A percentile compares a stretch with the other conserved stretches of the same genome.
Evolutionary conservation across 2,888 invertebrate species (phyloP).

Genomic region (Syrphus vitripennis): DNA sequence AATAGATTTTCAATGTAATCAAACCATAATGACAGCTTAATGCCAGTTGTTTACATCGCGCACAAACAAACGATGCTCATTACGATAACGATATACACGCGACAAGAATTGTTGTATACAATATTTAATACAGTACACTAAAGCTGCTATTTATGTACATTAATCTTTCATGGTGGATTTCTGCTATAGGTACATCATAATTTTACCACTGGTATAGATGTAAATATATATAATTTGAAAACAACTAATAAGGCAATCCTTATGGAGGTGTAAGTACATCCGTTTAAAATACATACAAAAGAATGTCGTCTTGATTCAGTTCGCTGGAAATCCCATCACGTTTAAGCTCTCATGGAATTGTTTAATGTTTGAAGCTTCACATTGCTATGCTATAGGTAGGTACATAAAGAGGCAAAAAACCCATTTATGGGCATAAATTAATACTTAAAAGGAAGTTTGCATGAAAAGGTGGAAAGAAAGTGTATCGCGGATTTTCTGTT

Average conservation of each 20-base stretch:
- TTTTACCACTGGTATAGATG: neutral
- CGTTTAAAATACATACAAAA: neutral
- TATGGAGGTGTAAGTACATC: conserved; percentile 15
- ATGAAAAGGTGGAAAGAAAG: conserved; percentile 18
- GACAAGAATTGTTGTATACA: conserved; percentile 1
- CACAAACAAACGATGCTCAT: conserved; percentile 31
- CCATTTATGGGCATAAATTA: conserved; percentile 17
- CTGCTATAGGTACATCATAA: neutral
- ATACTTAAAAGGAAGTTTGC: conserved; percentile 9
- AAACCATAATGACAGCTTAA: conserved; percentile 24
- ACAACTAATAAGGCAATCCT: conserved; percentile 27
- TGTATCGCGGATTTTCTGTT: conserved; percentile 14
- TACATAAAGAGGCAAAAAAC: neutral
- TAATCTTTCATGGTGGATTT: neutral
- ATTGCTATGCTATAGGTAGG: neutral
- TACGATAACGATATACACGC: conserved; percentile 23
- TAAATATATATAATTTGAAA: neutral
- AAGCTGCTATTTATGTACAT: neutral
- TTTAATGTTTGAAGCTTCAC: neutral
- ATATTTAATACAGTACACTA: neutral
- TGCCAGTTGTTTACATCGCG: conserved; percentile 3
- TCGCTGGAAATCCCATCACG: conserved; percentile 4
- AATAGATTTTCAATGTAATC: conserved; percentile 29
- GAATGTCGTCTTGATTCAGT: conserved; percentile 2
- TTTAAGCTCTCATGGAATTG: neutral